Evolutionary conservation across 2,888 invertebrate genomes (phyloP), one percentile per base, ranked within the genome.

Genomic region (Laspeyria flexula): DNA sequence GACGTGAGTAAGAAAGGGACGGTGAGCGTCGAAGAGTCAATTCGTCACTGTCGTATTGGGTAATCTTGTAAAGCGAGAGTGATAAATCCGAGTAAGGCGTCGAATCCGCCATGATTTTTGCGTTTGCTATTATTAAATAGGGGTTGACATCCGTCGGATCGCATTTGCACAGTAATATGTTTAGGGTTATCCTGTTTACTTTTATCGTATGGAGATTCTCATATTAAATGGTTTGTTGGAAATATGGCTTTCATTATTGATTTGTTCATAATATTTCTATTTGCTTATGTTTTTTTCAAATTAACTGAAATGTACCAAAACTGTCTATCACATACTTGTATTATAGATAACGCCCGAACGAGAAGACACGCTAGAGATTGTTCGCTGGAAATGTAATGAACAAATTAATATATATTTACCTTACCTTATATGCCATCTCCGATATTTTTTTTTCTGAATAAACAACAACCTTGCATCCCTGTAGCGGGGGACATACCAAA

Each of bases 31-130:
- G 71, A 74, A 67, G 75, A 88, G 88, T 88, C 89, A 88, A 91
- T 90, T 85, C 79, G 87, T 91, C 90, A 90, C 81, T 88, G 90
- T 91, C 90, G 82, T 79, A 79, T 88, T 77, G 75, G 74, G 85
- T 91, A 90, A 90, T 90, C 91, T 89, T 84, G 85, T 85, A 83
- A 83, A 85, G 82, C 79, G 81, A 74, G 81, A 77, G 83, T 85
- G 87, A 90, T 89, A 89, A 88, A 88, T 87, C 87, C 81, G 64
- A 63, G 64, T 68, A 72, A 79, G 75, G 73, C 81, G 78, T 77
- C 75, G 79, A 80, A 78, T 78, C 64, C 56, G 60, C 73, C 75
- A 79, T 82, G 87, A 88, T 85, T 86, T 86, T 86, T 84, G 80
- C 76, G 74, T 79, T 84, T 81, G 67, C 65, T 79, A 73, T 83